Base-by-base conservation (phyloP, 2,113 vertebrate species). In the Hippolais icterina region DNA sequence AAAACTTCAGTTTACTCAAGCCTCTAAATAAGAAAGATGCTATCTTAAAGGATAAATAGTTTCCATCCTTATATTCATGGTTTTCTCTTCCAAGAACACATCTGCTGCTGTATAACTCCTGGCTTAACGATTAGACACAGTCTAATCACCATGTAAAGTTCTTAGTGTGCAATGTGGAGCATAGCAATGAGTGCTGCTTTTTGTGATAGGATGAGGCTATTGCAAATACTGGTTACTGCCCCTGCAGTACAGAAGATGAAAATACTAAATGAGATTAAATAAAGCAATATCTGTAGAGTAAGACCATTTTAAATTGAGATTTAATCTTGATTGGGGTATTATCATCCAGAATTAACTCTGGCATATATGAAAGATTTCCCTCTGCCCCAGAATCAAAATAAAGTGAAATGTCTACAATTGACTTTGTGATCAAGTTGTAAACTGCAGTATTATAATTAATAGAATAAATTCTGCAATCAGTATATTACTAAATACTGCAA, bases 211-310 rank as follows among this genome's bases (percentile, higher is more conserved):
- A 82, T 82, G 65, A 82, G 77, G 41, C 35, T 68, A 3, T 42
- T 87, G 81, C 77, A 72, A 64, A 42, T 53, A 33, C 23, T 52
- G 44, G 28, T 49, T 71, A 46, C 77, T 84, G 84, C 50, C 24
- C 76, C 87, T 94, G 83, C 72, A 75, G 23, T 28, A 10, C 12
- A 31, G 70, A 80, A 83, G 56, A 81, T 75, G 52, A 72, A 95
- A 95, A 83, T 75, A 47, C 52, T 82, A 60, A 83, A 60, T 56
- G 60, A 82, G 64, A 75, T 87, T 92, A 79, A 75, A 90, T 94
- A 87, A 87, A 89, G 60, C 56, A 78, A 0, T 86, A 59, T 74
- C 23, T 78, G 35, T 57, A 31, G 33, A 50, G 21, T 66, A 66
- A 89, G 16, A 47, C 24, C 42, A 78, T 77, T 83, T 76, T 27